Base-by-base conservation (phyloP, 2,113 vertebrate genomes). In the Penelope pileata region DNA sequence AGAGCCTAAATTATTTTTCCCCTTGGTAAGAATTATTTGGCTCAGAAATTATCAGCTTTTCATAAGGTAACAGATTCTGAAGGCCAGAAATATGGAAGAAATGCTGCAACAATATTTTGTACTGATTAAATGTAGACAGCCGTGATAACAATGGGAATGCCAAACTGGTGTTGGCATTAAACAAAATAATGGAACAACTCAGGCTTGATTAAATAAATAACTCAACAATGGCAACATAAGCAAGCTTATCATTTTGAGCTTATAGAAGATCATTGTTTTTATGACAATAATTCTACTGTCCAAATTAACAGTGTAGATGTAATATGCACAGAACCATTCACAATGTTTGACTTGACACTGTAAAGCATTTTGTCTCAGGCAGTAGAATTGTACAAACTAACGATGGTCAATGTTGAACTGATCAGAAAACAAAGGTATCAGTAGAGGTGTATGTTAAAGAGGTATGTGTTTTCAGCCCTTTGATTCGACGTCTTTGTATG, bases 61-160 rank as follows among this genome's bases (percentile, higher is more conserved):
- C 88, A 68, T 45, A 92, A 60, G 36, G 54, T 23, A 81, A 68
- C 18, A 53, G 51, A 70, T 81, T 83, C 45, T 86, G 80, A 86
- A 94, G 83, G 80, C 81, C 38, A 89, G 43, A 89, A 91, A 89
- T 72, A 59, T 6, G 34, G 75, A 78, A 91, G 27, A 94, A 92
- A 89, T 75, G n/a, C 77, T 78, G 66, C 42, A 63, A 54, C 16
- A 58, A 27, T 94, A 89, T 94, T 94, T 96, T 84, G 38, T 38
- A 51, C 76, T 80, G 47, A 89, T 78, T 89, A 67, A 93, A 94
- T 14, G 34, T 83, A 74, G 80, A 83, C 63, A 92, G 40, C 11
- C 11, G 15, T 1, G 3, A 38, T 86, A 88, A 88, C 34, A 67
- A 16, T 3, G 0, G 47, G 45, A 77, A 74, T 81, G 30, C 40